Percentiles rank a stretch among this genome's conserved stretches.
phyloP scores from a whole-genome alignment of 1,140 invertebrate genomes.

The Saccostrea glomerata region DNA sequence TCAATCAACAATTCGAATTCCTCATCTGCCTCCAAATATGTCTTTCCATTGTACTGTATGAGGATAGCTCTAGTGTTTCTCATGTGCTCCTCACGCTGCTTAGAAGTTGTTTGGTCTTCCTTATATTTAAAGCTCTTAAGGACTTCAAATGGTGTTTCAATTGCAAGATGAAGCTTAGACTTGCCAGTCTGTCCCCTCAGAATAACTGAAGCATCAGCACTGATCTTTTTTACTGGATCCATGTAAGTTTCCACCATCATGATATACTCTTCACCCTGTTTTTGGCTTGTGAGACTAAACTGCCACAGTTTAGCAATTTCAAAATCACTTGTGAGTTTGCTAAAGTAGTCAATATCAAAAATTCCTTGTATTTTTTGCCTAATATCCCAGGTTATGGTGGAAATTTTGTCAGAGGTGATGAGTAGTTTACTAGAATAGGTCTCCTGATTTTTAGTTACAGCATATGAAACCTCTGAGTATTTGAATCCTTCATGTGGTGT shows the following conservation, averaged over 20 bases:
- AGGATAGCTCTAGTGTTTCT: slow-evolving; percentile 6
- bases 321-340: slow-evolving; percentile 52
- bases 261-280: slow-evolving; percentile 16
- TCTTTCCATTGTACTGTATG: slow-evolving; percentile 61
- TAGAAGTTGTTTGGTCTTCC: slow-evolving; percentile 44
- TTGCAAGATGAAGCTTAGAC: neutral
- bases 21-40: slow-evolving; percentile 63
- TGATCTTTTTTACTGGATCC: neutral
- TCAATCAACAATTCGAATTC: neutral
- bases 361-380: slow-evolving; percentile 7
- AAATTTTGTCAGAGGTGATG: slow-evolving; percentile 35
- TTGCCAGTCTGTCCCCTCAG: neutral
- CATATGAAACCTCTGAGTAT: slow-evolving; percentile 37
- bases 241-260: slow-evolving; percentile 17
- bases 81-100: slow-evolving; percentile 37
- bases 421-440: slow-evolving; percentile 39
- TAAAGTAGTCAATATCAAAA: slow-evolving; percentile 45
- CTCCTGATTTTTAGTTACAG: slow-evolving; percentile 44
- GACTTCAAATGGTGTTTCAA: slow-evolving; percentile 57
- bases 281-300: slow-evolving; percentile 32
- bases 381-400: slow-evolving; percentile 26
- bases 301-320: slow-evolving; percentile 53
- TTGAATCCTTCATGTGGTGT: slow-evolving; percentile 27
- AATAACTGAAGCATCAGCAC: neutral
- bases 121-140: slow-evolving; percentile 48